Conservation (phyloP, 2,888 invertebrate genomes). For the Limenitis camilla region DNA sequence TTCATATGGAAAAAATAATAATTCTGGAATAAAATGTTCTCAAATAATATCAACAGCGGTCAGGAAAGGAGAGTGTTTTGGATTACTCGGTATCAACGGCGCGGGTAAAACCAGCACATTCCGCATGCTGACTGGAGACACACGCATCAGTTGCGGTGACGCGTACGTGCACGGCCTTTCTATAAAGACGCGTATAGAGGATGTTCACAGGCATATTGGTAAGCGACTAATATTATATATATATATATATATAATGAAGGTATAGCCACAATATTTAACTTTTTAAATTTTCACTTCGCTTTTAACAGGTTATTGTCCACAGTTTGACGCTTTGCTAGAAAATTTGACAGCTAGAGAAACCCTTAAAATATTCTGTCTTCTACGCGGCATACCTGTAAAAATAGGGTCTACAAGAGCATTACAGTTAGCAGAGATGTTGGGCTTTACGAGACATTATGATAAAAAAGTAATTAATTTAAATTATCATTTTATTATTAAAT, state of each 20-base stretch:
- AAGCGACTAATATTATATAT: slow-evolving; percentile 14
- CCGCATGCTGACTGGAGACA: slow-evolving; percentile 90
- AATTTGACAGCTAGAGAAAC: slow-evolving; percentile 82
- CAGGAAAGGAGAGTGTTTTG: slow-evolving; percentile 84
- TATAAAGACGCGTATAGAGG: slow-evolving; percentile 68
- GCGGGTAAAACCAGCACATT: slow-evolving; percentile 94
- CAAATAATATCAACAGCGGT: slow-evolving; percentile 64
- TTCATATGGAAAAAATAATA: background rate
- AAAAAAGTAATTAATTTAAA: slow-evolving; percentile 56
- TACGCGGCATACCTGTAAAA: slow-evolving; percentile 75
- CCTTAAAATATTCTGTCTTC: slow-evolving; percentile 77
- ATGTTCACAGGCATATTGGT: slow-evolving; percentile 76
- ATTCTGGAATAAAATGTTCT: background rate
- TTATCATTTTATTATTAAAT: too few relatives aligned
- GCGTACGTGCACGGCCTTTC: slow-evolving; percentile 78
- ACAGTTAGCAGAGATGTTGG: slow-evolving; percentile 70
- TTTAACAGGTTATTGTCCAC: slow-evolving; percentile 80
- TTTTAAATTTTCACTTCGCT: too few relatives aligned
- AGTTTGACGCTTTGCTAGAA: slow-evolving; percentile 82
- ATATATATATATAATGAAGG: background rate
- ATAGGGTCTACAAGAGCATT: slow-evolving; percentile 59
- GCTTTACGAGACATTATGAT: slow-evolving; percentile 75
- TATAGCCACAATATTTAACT: too few relatives aligned
- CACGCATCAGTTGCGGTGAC: slow-evolving; percentile 78
- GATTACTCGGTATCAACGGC: slow-evolving; percentile 87